Percentiles rank a stretch among this genome's conserved stretches.
Conservation (phyloP, 2,113 vertebrate genomes). For the Bothrops jararaca region DNA sequence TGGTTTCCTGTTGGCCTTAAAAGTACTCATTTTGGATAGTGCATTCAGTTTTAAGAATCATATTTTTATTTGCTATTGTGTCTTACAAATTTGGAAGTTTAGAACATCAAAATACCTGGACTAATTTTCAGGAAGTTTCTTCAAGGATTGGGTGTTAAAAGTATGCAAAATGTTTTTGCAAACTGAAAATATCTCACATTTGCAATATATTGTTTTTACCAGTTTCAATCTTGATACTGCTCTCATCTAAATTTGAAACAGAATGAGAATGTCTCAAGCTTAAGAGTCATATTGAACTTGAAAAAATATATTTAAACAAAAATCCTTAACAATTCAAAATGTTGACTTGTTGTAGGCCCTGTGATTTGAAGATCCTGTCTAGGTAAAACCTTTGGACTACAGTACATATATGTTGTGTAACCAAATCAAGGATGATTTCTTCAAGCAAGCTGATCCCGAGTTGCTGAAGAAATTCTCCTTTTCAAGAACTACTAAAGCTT, state of each 20-base stretch:
- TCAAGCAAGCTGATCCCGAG: slow-evolving; percentile 35
- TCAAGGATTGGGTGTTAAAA: background rate
- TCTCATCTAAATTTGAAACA: background rate
- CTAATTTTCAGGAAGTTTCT: background rate
- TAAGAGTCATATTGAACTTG: background rate
- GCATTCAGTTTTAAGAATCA: background rate
- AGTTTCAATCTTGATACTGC: background rate
- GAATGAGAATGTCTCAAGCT: background rate
- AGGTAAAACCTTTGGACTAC: background rate
- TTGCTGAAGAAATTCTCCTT: slow-evolving; percentile 45
- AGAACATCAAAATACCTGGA: background rate
- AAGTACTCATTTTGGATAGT: background rate
- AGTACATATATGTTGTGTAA: background rate
- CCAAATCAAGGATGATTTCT: slow-evolving; percentile 42
- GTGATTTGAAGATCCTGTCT: rapidly evolving
- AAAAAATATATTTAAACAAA: background rate
- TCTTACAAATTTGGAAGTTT: background rate
- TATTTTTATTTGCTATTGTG: background rate
- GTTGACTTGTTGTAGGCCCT: background rate
- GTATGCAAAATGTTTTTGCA: background rate
- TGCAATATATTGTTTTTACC: background rate
- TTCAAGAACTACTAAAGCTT: slow-evolving; percentile 32
- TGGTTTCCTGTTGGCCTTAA: background rate
- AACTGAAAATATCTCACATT: background rate
- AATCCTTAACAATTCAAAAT: background rate